Conservation (phyloP, 2,888 invertebrate species). For the Carterocephalus palaemon region DNA sequence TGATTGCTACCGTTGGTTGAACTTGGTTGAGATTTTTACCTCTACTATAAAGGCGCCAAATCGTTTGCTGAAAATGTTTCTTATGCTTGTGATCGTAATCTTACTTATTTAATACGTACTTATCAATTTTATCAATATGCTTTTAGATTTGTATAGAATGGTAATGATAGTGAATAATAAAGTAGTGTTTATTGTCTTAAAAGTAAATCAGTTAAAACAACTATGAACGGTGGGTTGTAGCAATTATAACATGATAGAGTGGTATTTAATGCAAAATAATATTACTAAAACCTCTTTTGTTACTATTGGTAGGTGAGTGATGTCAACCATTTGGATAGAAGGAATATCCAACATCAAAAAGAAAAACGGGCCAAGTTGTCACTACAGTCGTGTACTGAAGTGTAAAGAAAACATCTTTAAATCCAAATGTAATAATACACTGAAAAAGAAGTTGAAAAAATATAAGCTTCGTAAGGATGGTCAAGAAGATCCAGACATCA, state of each 20-base stretch:
- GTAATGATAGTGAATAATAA: no score
- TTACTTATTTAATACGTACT: no score
- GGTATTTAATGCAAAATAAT: constrained; percentile 33
- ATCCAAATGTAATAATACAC: constrained; percentile 48
- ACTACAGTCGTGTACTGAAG: constrained; percentile 39
- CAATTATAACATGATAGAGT: no score
- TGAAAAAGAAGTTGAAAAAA: constrained; percentile 63
- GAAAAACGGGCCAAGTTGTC: neutral
- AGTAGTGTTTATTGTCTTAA: no score
- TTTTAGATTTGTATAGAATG: no score
- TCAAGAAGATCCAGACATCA: constrained; percentile 63
- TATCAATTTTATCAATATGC: no score
- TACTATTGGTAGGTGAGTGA: constrained; percentile 58
- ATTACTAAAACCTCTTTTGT: no score
- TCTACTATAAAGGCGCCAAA: constrained; percentile 29
- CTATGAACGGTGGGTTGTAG: neutral
- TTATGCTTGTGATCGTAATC: no score
- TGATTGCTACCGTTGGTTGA: no score
- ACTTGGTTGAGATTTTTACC: no score
- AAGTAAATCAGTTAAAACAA: no score
- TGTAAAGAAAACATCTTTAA: constrained; percentile 52
- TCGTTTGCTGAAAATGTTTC: constrained; percentile 21
- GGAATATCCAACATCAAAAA: constrained; percentile 27
- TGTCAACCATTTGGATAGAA: constrained; percentile 52
- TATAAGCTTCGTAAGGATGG: constrained; percentile 65